A percentile compares a stretch with the other conserved stretches of the same genome.
Evolutionary conservation across 2,888 invertebrate species (phyloP).

Genomic region (Schrankia costaestrigalis): DNA sequence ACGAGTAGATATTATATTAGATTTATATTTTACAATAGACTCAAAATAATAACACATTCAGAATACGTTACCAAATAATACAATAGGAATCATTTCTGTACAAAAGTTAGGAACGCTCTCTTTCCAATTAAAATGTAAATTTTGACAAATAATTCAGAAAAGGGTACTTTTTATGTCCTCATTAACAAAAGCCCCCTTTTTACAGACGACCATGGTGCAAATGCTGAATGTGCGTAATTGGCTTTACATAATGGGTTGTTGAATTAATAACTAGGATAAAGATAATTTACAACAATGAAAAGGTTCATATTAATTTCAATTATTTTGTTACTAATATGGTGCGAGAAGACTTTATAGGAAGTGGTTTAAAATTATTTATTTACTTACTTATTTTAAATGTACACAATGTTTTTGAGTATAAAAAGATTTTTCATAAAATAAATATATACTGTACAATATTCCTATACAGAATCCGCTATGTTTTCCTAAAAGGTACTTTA

Average conservation of each 20-base stretch:
- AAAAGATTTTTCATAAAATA: too few species aligned
- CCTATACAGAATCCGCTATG: too few species aligned
- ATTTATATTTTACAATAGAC: too few species aligned
- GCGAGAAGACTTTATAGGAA: conserved; percentile 15
- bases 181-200: conserved; percentile 54
- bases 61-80: too few species aligned
- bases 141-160: conserved; percentile 55
- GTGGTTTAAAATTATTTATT: too few species aligned
- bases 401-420: too few species aligned
- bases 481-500: too few species aligned
- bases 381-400: too few species aligned
- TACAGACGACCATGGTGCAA: conserved; percentile 44
- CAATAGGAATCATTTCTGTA: conserved; percentile 30
- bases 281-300: conserved; percentile 33
- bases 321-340: conserved; percentile 22
- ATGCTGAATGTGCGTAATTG: conserved; percentile 56
- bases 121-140: conserved; percentile 68
- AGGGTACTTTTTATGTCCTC: conserved; percentile 58
- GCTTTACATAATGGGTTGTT: conserved; percentile 48
- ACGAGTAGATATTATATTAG: too few species aligned
- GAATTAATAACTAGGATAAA: conserved; percentile 44
- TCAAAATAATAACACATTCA: too few species aligned
- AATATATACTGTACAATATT: too few species aligned
- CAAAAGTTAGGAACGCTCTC: conserved; percentile 45
- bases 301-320: conserved; percentile 23